Evolutionary conservation across 2,113 vertebrate species (phyloP).

Genomic region (Coptodon bakossiorum): DNA sequence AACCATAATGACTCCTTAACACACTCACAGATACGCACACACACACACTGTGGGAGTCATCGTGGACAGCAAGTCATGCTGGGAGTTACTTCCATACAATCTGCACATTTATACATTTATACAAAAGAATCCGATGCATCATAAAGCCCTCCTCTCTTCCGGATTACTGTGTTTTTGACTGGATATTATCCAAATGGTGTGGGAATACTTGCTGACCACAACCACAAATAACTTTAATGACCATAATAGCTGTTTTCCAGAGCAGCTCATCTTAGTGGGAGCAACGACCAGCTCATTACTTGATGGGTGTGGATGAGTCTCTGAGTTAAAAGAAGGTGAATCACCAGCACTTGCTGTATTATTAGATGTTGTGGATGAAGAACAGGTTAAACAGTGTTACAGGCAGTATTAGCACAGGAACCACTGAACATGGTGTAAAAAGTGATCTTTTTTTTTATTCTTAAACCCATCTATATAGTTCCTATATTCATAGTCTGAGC

Average conservation of each 20-base stretch:
- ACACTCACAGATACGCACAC: neutral
- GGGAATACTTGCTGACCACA: constrained; percentile 17
- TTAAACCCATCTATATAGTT: neutral
- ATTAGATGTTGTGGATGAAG: neutral
- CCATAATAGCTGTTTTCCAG: constrained; percentile 53
- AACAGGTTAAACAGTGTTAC: neutral
- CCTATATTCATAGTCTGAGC: neutral
- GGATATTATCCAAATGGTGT: neutral
- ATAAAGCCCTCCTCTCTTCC: neutral
- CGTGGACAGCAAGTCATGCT: neutral
- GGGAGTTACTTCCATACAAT: neutral
- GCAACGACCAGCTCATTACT: neutral
- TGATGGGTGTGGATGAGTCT: neutral
- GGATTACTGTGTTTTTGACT: neutral
- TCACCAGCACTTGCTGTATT: neutral
- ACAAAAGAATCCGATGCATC: neutral
- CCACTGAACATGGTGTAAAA: neutral
- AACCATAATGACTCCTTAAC: neutral
- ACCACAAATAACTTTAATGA: constrained; percentile 49
- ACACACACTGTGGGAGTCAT: neutral
- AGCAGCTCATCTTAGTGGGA: neutral
- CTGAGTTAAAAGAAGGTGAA: neutral
- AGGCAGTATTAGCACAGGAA: neutral
- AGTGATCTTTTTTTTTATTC: neutral
- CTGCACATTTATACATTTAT: neutral